These are phyloP conservation scores for Nannoperca australis DNA, from an alignment of 2,797 vertebrate species.

Conservation along the genomic window DNA sequence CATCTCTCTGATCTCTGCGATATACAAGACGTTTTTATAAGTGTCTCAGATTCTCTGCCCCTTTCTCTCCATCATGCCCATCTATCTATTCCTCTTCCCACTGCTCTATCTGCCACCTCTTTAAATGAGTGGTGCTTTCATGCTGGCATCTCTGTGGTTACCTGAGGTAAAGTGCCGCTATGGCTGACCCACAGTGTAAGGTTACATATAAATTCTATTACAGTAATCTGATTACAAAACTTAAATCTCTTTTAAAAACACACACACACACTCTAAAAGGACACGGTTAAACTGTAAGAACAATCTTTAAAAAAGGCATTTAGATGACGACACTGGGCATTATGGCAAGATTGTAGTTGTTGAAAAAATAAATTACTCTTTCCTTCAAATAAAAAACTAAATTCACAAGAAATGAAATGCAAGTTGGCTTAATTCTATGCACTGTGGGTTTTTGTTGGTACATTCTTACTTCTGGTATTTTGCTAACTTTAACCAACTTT, in stretches of 20 bases:
- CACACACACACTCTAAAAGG: not conserved
- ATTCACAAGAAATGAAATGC: not conserved
- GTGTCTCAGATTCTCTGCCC: conserved; percentile 23
- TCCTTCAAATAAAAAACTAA: not conserved
- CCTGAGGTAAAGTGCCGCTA: not conserved
- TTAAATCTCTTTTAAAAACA: not conserved
- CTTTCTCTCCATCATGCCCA: conserved; percentile 9
- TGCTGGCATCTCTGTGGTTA: conserved; percentile 3
- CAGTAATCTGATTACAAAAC: not conserved
- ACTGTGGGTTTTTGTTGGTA: not conserved
- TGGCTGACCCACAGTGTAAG: not conserved
- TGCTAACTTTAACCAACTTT: not conserved
- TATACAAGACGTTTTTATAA: conserved; percentile 41
- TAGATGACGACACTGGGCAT: not conserved
- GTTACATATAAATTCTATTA: not conserved
- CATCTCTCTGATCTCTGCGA: not conserved
- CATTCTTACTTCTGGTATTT: not conserved
- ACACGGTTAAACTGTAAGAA: not conserved
- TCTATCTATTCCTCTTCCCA: conserved; percentile 27
- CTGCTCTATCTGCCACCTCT: conserved; percentile 24
- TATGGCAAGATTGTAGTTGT: not conserved
- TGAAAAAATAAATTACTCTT: not conserved
- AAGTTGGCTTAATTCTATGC: not conserved
- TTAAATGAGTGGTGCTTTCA: conserved; percentile 18
- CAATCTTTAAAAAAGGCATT: not conserved